Base-by-base conservation (phyloP, 2,888 invertebrate species). In the Sarcophaga variegata region DNA sequence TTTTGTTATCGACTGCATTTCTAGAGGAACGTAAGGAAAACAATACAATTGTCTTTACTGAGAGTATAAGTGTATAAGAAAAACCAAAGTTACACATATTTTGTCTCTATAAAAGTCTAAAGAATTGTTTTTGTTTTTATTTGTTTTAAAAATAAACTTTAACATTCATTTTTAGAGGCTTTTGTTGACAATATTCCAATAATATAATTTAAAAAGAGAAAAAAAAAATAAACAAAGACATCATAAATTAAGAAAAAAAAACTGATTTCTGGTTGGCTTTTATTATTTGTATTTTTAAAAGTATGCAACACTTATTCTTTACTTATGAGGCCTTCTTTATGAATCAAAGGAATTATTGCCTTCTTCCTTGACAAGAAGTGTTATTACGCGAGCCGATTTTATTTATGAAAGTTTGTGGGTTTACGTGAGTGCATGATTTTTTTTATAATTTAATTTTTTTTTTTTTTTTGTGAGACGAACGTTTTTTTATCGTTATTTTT, bases 111-210 rank as follows among this genome's bases (percentile, higher is more conserved):
- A 27, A 17, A 60, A 63, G 62, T 64, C 27, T 54, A 49, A 81
- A 69, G 67, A 81, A 75, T 67, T 77, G 63, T 75, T 49, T 75
- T 75, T 64, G 27, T 37, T 37, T 37, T 11, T 54, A 54, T 54
- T 75, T 49, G 64, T 64, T 49, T 74, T 75, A 75, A 75, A 75
- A 75, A 75, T 75, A 75, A 75, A 75, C 75, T 63, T 75, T 25
- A 75, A 49, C 64, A 75, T 25, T 75, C 75, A 75, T 74, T 71
- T 64, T 66, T 66, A 49, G n/a, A 14, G 14, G 25, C 4, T 62
- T 62, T 74, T 74, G 25, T 37, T 37, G 8, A 37, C 10, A 37
- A 37, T 69, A 11, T 75, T 80, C 25, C n/a, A 59, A 25, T 10
- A 59, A 63, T 49, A 75, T 81, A 37, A 54, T 72, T 72, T 83